A percentile compares a stretch with the other conserved stretches of the same genome.
phyloP scores from a whole-genome alignment of 53 echinoderm and acorn worm genomes.

The Echinarachnius parma region DNA sequence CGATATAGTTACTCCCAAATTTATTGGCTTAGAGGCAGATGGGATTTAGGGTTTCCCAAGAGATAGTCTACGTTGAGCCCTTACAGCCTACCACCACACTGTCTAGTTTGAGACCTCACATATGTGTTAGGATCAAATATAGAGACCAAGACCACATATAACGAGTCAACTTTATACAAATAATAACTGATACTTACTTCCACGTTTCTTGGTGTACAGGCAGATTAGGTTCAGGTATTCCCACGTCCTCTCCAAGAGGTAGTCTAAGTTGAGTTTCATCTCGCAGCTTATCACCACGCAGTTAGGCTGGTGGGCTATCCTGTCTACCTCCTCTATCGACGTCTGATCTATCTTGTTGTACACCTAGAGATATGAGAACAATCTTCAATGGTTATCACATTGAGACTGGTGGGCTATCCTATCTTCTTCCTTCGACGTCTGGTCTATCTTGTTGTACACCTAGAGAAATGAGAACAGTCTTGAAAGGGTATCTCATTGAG shows the following conservation, averaged over 20 bases:
- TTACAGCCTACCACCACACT: no score
- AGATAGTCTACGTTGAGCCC: no score
- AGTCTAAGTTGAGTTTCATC: constrained; percentile 96
- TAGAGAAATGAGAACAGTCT: constrained; percentile 27
- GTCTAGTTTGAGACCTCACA: no score
- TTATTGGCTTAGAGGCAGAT: no score
- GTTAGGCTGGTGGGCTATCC: constrained; percentile 91
- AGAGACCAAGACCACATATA: no score
- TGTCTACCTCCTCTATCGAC: constrained; percentile 93
- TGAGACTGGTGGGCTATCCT: constrained; percentile 93
- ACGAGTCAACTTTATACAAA: no score
- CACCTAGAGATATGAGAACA: constrained; percentile 56
- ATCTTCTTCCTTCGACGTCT: constrained; percentile 94
- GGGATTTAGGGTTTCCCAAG: no score
- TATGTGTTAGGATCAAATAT: no score
- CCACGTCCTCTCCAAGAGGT: constrained; percentile 76
- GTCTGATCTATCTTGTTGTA: constrained; percentile 99
- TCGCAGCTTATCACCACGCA: constrained; percentile 92
- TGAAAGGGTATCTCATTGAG: no score
- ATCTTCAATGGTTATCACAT: constrained; percentile 27
- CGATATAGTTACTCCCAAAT: no score
- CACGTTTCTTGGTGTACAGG: constrained; percentile 92
- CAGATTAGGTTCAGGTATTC: constrained; percentile 83
- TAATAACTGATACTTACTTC: constrained; percentile 58
- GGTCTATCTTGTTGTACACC: constrained; percentile 99